Base-by-base conservation (phyloP, 2,888 invertebrate genomes). In the Drosophila nr. medialis region DNA sequence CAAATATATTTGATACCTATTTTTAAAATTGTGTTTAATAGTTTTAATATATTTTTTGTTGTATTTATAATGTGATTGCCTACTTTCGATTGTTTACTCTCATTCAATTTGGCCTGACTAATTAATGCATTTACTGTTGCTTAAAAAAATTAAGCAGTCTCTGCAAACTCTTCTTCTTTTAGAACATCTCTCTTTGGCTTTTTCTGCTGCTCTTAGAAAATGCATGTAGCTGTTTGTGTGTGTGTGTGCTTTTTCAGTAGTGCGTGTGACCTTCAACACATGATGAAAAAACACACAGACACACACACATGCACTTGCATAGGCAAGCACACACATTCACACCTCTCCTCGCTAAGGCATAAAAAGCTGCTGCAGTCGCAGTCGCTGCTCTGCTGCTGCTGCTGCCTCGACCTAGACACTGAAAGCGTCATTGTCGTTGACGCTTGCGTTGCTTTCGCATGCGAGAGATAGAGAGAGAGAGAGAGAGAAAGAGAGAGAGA, bases 331-430 rank as follows among this genome's bases (percentile, higher is more conserved):
- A 51, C 53, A 72, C 58, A 59, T 59, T 42, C n/a, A 29, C 45
- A 66, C 30, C 32, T 69, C 50, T n/a, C 7, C 27, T n/a, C 30
- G 50, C 30, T 36, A 13, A 40, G 34, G 49, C 56, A 62, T 42
- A 55, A 60, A 81, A 79, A 83, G 58, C 67, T 53, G 78, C 53
- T 63, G 49, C 27, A 40, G 40, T 18, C 36, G 15, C 36, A 18
- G 49, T 48, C 29, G 69, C 40, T 38, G 49, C 42, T 56, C 45
- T 48, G 60, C 45, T 15, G 32, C 11, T 18, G 42, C 27, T 62
- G 66, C 65, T 85, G 68, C 83, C 86, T 87, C 86, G 86, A 86
- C 86, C 90, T 90, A 90, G 90, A 90, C 89, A 84, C 82, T 85
- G 89, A 85, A 84, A 72, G 73, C 65, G 40, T 50, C 50, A 59